phyloP scores from a whole-genome alignment of 2,113 vertebrate genomes.

The Gracilinanus agilis region DNA sequence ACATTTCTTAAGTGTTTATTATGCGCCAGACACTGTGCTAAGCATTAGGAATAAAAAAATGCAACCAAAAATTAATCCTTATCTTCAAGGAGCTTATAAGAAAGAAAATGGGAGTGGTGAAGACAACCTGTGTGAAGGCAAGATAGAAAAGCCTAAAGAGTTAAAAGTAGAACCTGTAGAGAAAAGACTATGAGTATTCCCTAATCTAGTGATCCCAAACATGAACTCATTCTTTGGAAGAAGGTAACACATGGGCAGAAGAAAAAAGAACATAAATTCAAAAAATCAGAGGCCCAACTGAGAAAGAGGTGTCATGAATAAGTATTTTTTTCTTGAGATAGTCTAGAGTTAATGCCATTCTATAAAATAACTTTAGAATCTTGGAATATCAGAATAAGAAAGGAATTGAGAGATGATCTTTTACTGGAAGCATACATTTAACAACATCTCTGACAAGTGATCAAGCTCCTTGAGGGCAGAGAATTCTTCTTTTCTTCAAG shows the following conservation, averaged over 20 bases:
- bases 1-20: neutral
- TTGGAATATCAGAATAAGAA: neutral
- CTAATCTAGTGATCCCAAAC: neutral
- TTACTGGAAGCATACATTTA: neutral
- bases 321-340: neutral
- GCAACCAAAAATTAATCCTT: neutral
- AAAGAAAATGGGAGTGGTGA: neutral
- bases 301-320: neutral
- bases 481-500: neutral
- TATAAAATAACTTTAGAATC: neutral
- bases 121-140: neutral
- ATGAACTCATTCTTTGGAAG: neutral
- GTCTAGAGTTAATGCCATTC: neutral
- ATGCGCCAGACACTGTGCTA: neutral
- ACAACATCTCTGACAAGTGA: neutral
- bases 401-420: neutral
- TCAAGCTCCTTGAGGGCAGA: neutral
- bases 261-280: neutral
- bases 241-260: neutral
- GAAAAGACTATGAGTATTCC: neutral
- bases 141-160: neutral
- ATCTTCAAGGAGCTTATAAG: neutral
- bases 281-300: neutral
- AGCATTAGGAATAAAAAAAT: neutral
- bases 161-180: neutral